Conservation (phyloP, 2,797 vertebrate genomes). For the Margarornis squamiger region DNA sequence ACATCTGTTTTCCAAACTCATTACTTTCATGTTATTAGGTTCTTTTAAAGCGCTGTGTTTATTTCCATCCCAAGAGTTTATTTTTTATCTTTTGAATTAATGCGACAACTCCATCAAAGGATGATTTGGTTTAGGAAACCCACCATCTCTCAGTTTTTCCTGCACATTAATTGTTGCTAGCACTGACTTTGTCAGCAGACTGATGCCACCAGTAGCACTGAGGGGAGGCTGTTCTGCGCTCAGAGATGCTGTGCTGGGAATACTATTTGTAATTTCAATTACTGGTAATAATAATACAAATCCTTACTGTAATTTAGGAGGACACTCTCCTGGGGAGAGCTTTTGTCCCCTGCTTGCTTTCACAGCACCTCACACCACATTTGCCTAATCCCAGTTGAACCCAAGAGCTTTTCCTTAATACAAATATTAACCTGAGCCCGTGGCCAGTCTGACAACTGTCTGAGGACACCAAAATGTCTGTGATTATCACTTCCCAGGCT, state of each 20-base stretch:
- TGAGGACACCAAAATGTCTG: not conserved
- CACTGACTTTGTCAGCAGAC: not conserved
- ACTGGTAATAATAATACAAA: not conserved
- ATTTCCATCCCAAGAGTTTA: slow-evolving; percentile 52
- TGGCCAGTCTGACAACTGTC: not conserved
- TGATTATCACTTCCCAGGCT: not conserved
- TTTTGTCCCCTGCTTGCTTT: not conserved
- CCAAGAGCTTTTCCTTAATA: not conserved
- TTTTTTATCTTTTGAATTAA: slow-evolving; percentile 47
- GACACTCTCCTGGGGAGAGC: not conserved
- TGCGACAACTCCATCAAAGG: not conserved
- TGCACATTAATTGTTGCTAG: not conserved
- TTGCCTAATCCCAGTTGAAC: not conserved
- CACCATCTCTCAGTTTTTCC: not conserved
- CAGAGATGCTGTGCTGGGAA: not conserved
- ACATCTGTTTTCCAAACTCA: slow-evolving; percentile 83
- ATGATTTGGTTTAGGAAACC: not conserved
- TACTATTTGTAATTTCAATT: not conserved
- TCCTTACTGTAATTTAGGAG: not conserved
- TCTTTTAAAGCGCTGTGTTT: slow-evolving; percentile 63
- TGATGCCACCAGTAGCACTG: not conserved
- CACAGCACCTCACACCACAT: not conserved
- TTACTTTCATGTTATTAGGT: slow-evolving; percentile 78
- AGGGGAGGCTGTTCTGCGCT: not conserved
- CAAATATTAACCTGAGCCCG: not conserved